Conservation (phyloP, 2,113 vertebrate species). For the Chrysemys picta region DNA sequence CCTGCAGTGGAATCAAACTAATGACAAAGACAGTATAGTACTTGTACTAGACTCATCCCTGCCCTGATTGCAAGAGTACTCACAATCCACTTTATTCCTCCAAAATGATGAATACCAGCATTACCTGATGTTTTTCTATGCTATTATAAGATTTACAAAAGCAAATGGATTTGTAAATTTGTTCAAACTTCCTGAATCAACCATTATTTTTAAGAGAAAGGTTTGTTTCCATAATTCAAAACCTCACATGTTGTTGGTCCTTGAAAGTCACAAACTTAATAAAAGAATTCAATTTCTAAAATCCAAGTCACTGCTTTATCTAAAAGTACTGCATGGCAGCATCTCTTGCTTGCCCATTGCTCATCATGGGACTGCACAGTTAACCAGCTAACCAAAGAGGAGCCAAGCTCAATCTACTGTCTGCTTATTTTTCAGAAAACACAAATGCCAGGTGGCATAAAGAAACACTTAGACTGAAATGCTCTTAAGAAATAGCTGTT, state of each 20-base stretch:
- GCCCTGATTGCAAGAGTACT: not conserved
- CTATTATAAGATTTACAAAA: conserved; percentile 45
- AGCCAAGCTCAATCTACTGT: conserved; percentile 41
- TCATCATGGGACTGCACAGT: conserved; percentile 20
- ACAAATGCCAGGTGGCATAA: conserved; percentile 78
- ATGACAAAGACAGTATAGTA: not conserved
- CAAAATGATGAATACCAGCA: not conserved
- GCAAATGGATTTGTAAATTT: not conserved
- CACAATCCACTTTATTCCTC: not conserved
- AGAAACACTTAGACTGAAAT: conserved; percentile 74
- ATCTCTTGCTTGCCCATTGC: not conserved
- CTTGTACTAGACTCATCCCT: not conserved
- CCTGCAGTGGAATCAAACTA: not conserved
- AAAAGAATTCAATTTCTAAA: not conserved
- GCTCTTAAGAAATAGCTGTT: conserved; percentile 80
- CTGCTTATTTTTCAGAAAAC: conserved; percentile 52
- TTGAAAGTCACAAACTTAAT: conserved; percentile 12
- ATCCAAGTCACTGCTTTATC: not conserved
- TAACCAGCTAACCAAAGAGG: conserved; percentile 10
- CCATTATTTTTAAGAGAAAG: not conserved
- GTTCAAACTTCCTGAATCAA: conserved; percentile 44
- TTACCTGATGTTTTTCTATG: conserved; percentile 2
- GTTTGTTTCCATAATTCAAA: not conserved
- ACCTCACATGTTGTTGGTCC: not conserved
- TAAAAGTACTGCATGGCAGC: not conserved